Base-by-base conservation (phyloP, 2,797 vertebrate genomes). In the Botia almorhae region DNA sequence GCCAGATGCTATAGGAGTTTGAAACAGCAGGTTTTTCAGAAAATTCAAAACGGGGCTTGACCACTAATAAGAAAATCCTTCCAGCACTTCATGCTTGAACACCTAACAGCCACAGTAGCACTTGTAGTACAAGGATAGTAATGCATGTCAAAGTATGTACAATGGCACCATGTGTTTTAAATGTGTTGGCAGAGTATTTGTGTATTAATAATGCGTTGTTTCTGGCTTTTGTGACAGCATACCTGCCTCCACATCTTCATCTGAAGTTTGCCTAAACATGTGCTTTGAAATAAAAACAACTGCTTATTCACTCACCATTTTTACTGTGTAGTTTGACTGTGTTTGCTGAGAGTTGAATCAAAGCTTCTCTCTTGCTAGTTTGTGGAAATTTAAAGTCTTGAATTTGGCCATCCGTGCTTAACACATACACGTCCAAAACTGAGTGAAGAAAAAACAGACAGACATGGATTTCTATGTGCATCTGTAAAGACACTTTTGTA, bases 241-340 rank as follows among this genome's bases (percentile, higher is more conserved):
- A 21, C 6, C 55, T 58, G 55, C 8, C 16, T 13, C 4, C 16
- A 74, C 39, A 33, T 74, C 23, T n/a, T 17, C 2, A n/a, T 26
- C 13, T 55, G 8, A 67, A 67, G 29, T 0, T 36, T 13, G 12
- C 64, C 33, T 46, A 33, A 4, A 11, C 8, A 33, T 51, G 43
- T 69, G 65, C 19, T 21, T 64, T 53, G 2, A 43, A 72, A 43
- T 23, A 11, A 67, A 17, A n/a, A 7, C 5, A 51, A 26, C 10
- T 67, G 48, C 26, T 46, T 5, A 10, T 19, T 55, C 48, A 88
- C 95, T 94, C 90, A 99, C 98, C 97, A 0, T 97, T 99, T 89
- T 97, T 96, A 90, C 97, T 99, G 95, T 99, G 98, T 88, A 98
- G 96, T 89, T 99, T 99, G 90, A 99, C 96, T 0, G 97, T 99